Evolutionary conservation across 2,797 vertebrate genomes (phyloP).

Genomic region (Ctenosaura bakeri): DNA sequence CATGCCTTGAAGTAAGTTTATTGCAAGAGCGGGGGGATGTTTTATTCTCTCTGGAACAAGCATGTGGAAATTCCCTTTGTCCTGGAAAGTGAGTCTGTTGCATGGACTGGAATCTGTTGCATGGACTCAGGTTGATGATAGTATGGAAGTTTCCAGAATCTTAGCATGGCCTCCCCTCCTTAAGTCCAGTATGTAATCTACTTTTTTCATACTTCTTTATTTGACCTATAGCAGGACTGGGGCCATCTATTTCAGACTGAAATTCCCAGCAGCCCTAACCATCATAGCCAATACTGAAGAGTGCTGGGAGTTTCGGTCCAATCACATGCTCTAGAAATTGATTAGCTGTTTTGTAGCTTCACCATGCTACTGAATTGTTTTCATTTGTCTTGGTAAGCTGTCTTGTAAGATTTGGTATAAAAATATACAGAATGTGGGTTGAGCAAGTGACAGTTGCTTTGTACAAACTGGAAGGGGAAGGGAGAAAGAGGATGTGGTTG

Average conservation of each 20-base stretch:
- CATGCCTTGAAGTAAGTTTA: too few species aligned
- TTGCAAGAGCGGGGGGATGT: too few species aligned
- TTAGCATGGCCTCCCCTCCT: not conserved
- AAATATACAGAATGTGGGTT: constrained; percentile 21
- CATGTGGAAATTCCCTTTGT: too few species aligned
- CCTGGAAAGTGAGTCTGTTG: not conserved
- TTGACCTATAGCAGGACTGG: too few species aligned
- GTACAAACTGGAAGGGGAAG: constrained; percentile 13
- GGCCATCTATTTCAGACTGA: too few species aligned
- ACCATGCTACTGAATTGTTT: not conserved
- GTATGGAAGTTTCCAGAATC: not conserved
- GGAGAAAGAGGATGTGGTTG: not conserved
- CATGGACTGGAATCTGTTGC: not conserved
- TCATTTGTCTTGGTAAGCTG: not conserved
- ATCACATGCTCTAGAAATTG: not conserved
- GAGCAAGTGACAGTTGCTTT: constrained; percentile 26
- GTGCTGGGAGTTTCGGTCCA: too few species aligned
- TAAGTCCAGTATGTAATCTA: not conserved
- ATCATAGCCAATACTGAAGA: too few species aligned
- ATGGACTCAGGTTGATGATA: not conserved
- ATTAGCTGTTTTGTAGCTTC: not conserved
- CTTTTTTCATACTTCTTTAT: not conserved
- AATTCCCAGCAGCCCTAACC: too few species aligned
- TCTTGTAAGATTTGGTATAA: constrained; percentile 29
- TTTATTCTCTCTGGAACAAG: too few species aligned